Evolutionary conservation across 2,797 vertebrate genomes (phyloP).

Genomic region (Yasuhikotakia modesta): DNA sequence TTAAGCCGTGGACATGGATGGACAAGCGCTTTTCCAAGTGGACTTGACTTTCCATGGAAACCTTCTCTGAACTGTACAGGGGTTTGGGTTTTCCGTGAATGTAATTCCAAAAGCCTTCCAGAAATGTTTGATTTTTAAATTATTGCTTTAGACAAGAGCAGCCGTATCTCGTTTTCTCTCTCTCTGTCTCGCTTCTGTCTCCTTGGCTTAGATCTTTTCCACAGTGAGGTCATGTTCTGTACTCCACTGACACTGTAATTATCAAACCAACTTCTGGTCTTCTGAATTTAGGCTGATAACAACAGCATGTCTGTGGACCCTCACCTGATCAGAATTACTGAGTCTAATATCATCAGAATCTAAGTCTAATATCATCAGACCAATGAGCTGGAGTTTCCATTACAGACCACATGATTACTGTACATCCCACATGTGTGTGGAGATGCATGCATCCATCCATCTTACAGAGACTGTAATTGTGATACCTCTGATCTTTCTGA

Average conservation of each 20-base stretch:
- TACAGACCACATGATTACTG: slow-evolving; percentile 10
- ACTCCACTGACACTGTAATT: slow-evolving; percentile 3
- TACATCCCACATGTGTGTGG: neutral
- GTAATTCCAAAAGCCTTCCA: slow-evolving; percentile 10
- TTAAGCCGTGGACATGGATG: neutral
- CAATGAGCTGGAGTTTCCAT: neutral
- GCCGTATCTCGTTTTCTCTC: slow-evolving; percentile 1
- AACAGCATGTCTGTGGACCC: neutral
- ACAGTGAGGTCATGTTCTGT: slow-evolving; percentile 38
- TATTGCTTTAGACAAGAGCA: slow-evolving; percentile 13
- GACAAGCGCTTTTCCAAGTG: neutral
- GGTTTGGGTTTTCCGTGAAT: slow-evolving; percentile 10
- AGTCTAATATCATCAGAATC: slow-evolving; percentile 10
- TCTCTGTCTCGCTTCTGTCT: neutral
- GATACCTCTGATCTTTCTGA: neutral
- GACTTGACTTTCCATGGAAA: slow-evolving; percentile 3
- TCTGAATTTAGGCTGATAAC: neutral
- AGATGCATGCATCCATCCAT: neutral
- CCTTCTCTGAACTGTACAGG: slow-evolving; percentile 5
- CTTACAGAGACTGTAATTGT: neutral
- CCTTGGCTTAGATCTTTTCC: slow-evolving; percentile 23
- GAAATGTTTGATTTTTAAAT: slow-evolving; percentile 25
- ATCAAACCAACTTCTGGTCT: neutral
- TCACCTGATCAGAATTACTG: neutral
- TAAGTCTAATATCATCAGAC: slow-evolving; percentile 9